Base-by-base conservation (phyloP, 2,113 vertebrate genomes). In the Monarcha castaneiventris region DNA sequence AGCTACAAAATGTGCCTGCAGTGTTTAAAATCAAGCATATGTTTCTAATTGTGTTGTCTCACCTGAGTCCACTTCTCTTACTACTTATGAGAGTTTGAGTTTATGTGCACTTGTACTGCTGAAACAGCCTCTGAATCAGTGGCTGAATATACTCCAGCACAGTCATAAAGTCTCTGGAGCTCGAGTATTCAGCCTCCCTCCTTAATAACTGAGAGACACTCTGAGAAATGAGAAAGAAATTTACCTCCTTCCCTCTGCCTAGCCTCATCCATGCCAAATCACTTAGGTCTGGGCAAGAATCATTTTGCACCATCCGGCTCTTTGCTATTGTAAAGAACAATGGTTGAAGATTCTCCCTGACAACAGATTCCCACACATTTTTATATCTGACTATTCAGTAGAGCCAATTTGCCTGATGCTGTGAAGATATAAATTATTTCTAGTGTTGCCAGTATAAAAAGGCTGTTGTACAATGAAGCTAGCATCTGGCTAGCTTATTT, bases 11-110 rank as follows among this genome's bases (percentile, higher is more conserved):
- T 72, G 18, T 86, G 62, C 46, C 46, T 73, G 44, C 41, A 69
- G 43, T 89, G 33, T 95, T 95, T 91, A 78, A 95, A 83, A 89
- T n/a, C 30, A 82, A 95, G 51, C 79, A 87, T 94, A 94, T 87
- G 82, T 64, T 94, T 83, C 58, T 83, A 88, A 85, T 46, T 59
- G 59, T 59, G 51, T 62, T 81, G 44, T 81, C 56, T 89, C 62
- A 95, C 92, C 78, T 90, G 87, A 92, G 82, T 56, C 82, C 66
- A 92, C 66, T 87, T 93, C 35, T 74, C 39, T 84, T 80, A 87
- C 68, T 91, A 15, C 46, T 79, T 66, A 48, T 55, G 33, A 88
- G 51, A 72, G 55, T 90, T 75, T 84, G 25, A n/a, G 74, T 89
- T 95, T 94, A 84, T 85, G 64, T 74, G 49, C 54, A 64, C 49